Evolutionary conservation across 2,888 invertebrate genomes (phyloP), one percentile per base, ranked within the genome.

Genomic region (Cerceris ruficornis): DNA sequence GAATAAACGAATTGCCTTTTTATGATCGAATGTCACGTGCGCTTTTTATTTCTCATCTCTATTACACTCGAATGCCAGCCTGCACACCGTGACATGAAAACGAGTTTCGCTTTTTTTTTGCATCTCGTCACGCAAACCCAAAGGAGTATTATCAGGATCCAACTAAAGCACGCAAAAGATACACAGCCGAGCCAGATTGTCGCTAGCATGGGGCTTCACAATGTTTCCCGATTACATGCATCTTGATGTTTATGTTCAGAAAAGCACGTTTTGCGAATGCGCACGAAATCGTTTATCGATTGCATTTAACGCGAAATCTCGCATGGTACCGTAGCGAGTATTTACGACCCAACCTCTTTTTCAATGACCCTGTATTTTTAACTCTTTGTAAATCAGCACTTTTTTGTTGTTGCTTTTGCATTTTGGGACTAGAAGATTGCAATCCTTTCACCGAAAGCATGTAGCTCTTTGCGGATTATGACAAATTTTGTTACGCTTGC

Each of bases 51-150:
- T 60, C 58, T 50, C 11, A 0, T 46, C 50, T 42, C 39, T 9
- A 15, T 17, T 49, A 46, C 9, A n/a, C 55, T 17, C 41, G 15
- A 50, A 13, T 60, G 39, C n/a, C 59, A 0, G 11, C 15, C 4
- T 17, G 17, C 52, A 42, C 41, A 57, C 49, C 43, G 17, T 49
- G 28, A 46, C 46, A 55, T 43, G 50, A 59, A 46, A 73, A 66
- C 39, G 43, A 50, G 15, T 39, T 60, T 59, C 11, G 55, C 52
- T 8, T 60, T 61, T 42, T 28, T 13, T 14, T 28, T 14, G 49
- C 58, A 55, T 81, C 50, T 64, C 46, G 71, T 81, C 75, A 81
- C 81, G 78, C 73, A 14, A 76, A 28, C 8, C 13, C 50, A 52
- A 41, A 9, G 43, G 0, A 42, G 43, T 46, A 28, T 59, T 75